A percentile compares a stretch with the other conserved stretches of the same genome.
Conservation (phyloP, 2,113 vertebrate species). For the Telmatochromis bifrenatus region DNA sequence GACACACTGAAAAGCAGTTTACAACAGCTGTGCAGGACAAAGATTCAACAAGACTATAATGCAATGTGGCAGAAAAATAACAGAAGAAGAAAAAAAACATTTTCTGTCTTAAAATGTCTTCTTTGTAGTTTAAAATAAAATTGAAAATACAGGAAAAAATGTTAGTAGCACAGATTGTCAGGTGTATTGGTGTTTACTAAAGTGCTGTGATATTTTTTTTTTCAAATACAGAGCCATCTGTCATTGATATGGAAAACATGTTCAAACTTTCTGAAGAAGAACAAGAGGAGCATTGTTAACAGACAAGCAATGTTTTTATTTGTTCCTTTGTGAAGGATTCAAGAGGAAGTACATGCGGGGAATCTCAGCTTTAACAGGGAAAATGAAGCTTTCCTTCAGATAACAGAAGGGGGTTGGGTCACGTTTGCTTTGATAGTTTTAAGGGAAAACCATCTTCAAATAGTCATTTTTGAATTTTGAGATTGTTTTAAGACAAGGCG, state of each 20-base stretch:
- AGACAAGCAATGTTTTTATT: neutral
- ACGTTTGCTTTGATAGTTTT: neutral
- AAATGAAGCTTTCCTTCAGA: conserved; percentile 84
- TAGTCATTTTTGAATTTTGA: neutral
- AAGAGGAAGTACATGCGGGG: conserved; percentile 76
- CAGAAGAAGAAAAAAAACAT: neutral
- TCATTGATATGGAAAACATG: conserved; percentile 99
- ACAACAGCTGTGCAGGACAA: neutral
- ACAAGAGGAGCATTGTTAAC: conserved; percentile 70
- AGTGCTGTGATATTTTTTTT: neutral
- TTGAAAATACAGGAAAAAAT: neutral
- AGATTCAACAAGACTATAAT: neutral
- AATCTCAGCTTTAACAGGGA: conserved; percentile 74
- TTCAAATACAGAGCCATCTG: conserved; percentile 80
- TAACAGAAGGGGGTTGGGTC: conserved; percentile 77
- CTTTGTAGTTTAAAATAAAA: neutral
- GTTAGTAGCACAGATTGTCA: neutral
- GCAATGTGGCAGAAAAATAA: neutral
- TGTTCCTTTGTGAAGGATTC: conserved; percentile 71
- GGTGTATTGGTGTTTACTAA: neutral
- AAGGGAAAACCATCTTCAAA: neutral
- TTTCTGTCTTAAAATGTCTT: neutral
- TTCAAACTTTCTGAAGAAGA: conserved; percentile 89
- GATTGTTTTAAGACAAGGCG: conserved; percentile 70
- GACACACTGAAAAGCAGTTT: neutral